A percentile compares a stretch with the other conserved stretches of the same genome.
These are phyloP conservation scores for Pachliopta kotzebuea DNA, from an alignment of 2,888 invertebrate genomes.

Conservation along the genomic window DNA sequence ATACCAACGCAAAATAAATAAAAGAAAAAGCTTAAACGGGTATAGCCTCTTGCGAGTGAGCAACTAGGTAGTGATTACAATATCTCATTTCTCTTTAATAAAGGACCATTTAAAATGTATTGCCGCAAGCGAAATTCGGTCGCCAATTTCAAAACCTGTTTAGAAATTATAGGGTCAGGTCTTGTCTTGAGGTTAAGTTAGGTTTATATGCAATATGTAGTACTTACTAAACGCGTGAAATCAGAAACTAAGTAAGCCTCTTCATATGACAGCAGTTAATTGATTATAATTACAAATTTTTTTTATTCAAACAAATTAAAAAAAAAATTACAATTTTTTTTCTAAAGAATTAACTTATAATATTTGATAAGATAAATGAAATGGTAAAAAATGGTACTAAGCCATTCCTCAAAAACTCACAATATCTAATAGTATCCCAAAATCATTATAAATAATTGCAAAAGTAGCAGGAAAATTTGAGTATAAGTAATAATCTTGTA, in stretches of 20 bases:
- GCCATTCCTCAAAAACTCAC: no score
- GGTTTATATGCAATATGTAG: slow-evolving; percentile 38
- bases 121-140: slow-evolving; percentile 64
- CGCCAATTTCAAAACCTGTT: slow-evolving; percentile 78
- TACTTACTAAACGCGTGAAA: slow-evolving; percentile 5
- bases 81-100: slow-evolving; percentile 72
- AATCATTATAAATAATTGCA: no score
- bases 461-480: no score
- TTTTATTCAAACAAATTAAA: no score
- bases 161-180: slow-evolving; percentile 78
- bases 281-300: not conserved
- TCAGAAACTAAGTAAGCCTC: slow-evolving; percentile 7
- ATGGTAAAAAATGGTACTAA: no score
- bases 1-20: slow-evolving; percentile 21
- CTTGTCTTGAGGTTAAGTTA: slow-evolving; percentile 52
- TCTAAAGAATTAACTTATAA: no score
- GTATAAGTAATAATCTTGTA: no score
- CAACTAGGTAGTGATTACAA: slow-evolving; percentile 67
- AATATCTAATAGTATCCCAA: no score
- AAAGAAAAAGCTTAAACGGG: slow-evolving; percentile 27
- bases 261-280: not conserved
- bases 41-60: slow-evolving; percentile 35
- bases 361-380: no score
- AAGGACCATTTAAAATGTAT: slow-evolving; percentile 66
- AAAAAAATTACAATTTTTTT: no score